phyloP scores from a whole-genome alignment of 2,888 invertebrate species.

The Nymphalis polychloros region DNA sequence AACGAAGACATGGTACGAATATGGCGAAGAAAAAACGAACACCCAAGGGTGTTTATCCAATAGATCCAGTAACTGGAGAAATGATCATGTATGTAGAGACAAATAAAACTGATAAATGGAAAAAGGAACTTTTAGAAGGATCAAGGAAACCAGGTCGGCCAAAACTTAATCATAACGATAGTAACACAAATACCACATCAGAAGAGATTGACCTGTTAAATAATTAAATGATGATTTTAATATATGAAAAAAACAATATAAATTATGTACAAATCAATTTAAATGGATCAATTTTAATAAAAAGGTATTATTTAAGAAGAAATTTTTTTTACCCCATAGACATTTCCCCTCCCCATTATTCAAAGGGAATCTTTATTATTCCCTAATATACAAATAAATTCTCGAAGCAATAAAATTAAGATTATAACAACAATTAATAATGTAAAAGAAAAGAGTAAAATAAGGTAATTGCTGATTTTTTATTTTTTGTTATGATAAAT shows the following conservation, averaged over 20 bases:
- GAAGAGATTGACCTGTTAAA: not conserved
- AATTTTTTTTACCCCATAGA: not conserved
- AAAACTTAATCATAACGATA: slow-evolving; percentile 22
- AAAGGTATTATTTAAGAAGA: not conserved
- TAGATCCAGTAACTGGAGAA: slow-evolving; percentile 55
- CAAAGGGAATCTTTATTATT: too few relatives aligned
- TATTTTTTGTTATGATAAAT: too few relatives aligned
- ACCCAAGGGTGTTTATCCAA: slow-evolving; percentile 62
- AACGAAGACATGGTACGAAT: slow-evolving; percentile 84
- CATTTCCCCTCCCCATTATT: too few relatives aligned
- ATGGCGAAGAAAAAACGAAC: slow-evolving; percentile 73
- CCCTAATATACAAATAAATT: too few relatives aligned
- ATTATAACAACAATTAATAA: too few relatives aligned
- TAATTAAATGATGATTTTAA: not conserved
- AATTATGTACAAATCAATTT: not conserved
- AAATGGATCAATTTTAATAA: not conserved
- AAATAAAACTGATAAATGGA: slow-evolving; percentile 57
- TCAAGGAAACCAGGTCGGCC: slow-evolving; percentile 31
- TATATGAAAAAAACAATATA: not conserved
- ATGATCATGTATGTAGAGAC: slow-evolving; percentile 50
- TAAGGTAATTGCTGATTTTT: too few relatives aligned
- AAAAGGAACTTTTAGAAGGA: slow-evolving; percentile 48
- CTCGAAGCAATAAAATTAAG: too few relatives aligned
- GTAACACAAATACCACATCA: slow-evolving; percentile 1
- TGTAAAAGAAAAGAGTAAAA: too few relatives aligned